These are phyloP conservation scores for Epizoanthus scotinus DNA, from an alignment of 92 coral and sea anemone species.

Conservation along the genomic window DNA sequence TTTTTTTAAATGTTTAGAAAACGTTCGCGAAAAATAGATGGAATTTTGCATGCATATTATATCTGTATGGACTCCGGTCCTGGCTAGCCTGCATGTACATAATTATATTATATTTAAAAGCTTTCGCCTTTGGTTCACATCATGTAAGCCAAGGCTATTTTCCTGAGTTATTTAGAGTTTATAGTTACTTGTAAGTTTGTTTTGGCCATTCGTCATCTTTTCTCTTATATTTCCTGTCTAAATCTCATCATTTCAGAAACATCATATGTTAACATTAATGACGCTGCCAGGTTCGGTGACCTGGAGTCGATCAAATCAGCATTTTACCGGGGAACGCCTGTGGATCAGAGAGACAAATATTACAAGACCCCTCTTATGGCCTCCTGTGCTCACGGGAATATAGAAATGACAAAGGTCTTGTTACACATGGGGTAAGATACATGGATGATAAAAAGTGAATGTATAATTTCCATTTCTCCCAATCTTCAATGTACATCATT, in stretches of 20 bases:
- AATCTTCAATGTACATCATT: background rate
- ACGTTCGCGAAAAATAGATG: too few relatives aligned
- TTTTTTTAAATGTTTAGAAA: too few relatives aligned
- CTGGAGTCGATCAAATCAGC: slow-evolving; percentile 85
- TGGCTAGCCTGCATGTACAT: too few relatives aligned
- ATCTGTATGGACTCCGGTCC: too few relatives aligned
- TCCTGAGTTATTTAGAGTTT: too few relatives aligned
- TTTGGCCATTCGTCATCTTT: background rate
- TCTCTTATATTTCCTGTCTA: background rate
- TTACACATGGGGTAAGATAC: slow-evolving; percentile 84
- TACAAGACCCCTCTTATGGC: slow-evolving; percentile 99
- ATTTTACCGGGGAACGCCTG: slow-evolving; percentile 74
- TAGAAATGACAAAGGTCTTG: slow-evolving; percentile 69
- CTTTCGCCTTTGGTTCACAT: too few relatives aligned
- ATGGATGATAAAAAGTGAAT: too few relatives aligned
- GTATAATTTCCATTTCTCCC: background rate
- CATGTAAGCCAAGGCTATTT: too few relatives aligned
- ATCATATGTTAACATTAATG: slow-evolving; percentile 83
- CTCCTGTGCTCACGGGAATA: slow-evolving; percentile 91
- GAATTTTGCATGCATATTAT: too few relatives aligned
- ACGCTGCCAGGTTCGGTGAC: slow-evolving; percentile 92
- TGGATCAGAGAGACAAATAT: slow-evolving; percentile 93
- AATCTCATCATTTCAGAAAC: slow-evolving; percentile 52
- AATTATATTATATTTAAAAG: too few relatives aligned
- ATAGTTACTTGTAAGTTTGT: too few relatives aligned